phyloP scores from a whole-genome alignment of 1,140 invertebrate genomes.

The Drosophila arawakana region DNA sequence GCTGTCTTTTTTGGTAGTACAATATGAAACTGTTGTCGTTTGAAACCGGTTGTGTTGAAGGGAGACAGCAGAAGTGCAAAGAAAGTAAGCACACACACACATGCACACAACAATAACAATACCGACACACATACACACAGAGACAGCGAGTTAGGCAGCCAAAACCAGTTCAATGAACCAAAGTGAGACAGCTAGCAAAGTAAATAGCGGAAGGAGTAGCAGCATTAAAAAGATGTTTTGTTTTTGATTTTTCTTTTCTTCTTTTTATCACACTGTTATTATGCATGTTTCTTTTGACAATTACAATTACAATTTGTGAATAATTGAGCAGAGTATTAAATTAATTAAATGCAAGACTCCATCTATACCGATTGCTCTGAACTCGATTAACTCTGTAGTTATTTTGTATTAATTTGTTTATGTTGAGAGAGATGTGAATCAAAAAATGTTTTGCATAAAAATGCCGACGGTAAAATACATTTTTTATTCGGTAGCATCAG shows the following conservation, averaged over 20 bases:
- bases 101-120: constrained; percentile 6
- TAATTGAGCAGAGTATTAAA: constrained; percentile 52
- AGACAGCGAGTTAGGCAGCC: constrained; percentile 14
- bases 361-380: constrained; percentile 55
- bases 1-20: constrained; percentile 3
- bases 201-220: constrained; percentile 9
- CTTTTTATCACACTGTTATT: constrained; percentile 56
- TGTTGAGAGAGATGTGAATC: constrained; percentile 37
- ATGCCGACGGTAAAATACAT: background rate
- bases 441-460: constrained; percentile 26
- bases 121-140: constrained; percentile 20
- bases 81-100: constrained; percentile 41
- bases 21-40: constrained; percentile 41
- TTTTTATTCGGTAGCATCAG: constrained; percentile 89
- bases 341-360: constrained; percentile 59
- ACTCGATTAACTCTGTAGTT: constrained; percentile 18
- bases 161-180: constrained; percentile 74
- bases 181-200: constrained; percentile 3
- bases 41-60: constrained; percentile 58
- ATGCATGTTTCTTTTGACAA: constrained; percentile 39
- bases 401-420: constrained; percentile 38
- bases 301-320: constrained; percentile 40
- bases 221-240: constrained; percentile 10
- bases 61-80: constrained; percentile 48
- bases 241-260: constrained; percentile 38